These are phyloP conservation scores for Ormyrus pomaceus DNA, from an alignment of 2,888 invertebrate species.

Conservation along the genomic window DNA sequence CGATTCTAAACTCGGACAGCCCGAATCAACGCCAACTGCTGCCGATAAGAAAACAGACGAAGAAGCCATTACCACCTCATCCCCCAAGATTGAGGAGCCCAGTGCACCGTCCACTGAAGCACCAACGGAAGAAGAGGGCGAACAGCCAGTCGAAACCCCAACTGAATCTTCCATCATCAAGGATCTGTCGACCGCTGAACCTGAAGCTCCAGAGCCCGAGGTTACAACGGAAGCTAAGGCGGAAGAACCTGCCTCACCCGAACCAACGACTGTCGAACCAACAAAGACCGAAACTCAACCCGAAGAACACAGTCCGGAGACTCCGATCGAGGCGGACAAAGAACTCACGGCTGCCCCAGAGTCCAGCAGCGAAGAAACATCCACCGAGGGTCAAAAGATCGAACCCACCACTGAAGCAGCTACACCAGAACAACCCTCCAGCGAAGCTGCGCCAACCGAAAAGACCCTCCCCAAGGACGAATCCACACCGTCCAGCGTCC, in stretches of 20 bases:
- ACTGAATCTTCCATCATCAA: conserved; percentile 24
- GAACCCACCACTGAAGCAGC: conserved; percentile 23
- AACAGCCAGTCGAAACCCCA: conserved; percentile 28
- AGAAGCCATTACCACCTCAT: conserved; percentile 50
- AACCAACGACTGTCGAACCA: conserved; percentile 41
- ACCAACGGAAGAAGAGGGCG: conserved; percentile 12
- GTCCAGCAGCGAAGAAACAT: conserved; percentile 35
- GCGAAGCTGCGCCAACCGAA: conserved; percentile 23
- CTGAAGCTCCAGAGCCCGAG: conserved; percentile 17
- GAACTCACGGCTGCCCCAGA: conserved; percentile 6
- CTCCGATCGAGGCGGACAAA: conserved; percentile 31
- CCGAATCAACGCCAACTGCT: conserved; percentile 35
- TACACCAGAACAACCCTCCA: conserved; percentile 33
- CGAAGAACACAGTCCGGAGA: conserved; percentile 45
- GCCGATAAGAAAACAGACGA: conserved; percentile 54
- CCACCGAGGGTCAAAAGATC: conserved; percentile 48
- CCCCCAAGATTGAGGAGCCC: conserved; percentile 40
- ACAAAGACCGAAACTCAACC: conserved; percentile 37
- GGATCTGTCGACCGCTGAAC: conserved; percentile 5
- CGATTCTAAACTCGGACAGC: conserved; percentile 15
- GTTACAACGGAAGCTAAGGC: not conserved
- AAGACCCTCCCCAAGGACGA: conserved; percentile 22
- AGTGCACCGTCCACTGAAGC: conserved; percentile 31
- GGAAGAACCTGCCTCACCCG: conserved; percentile 8
- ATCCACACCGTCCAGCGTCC: not conserved